Percentiles rank a stretch among this genome's conserved stretches.
phyloP scores from a whole-genome alignment of 1,140 invertebrate species.

The Nasonia vitripennis region DNA sequence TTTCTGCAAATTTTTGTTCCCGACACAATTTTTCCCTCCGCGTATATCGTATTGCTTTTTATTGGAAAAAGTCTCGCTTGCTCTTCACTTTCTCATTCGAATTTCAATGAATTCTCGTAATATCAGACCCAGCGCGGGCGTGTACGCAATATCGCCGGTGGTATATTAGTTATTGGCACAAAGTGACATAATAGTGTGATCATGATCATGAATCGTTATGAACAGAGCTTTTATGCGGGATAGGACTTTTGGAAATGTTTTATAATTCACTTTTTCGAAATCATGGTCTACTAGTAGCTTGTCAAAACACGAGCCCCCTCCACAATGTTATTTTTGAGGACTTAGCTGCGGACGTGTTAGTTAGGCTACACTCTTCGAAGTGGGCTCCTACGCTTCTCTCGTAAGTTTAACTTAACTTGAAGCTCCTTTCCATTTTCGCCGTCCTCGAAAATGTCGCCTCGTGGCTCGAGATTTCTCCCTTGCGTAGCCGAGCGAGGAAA shows the following conservation, averaged over 20 bases:
- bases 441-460: background rate
- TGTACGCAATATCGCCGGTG: too few species aligned
- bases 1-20: too few species aligned
- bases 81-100: too few species aligned
- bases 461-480: background rate
- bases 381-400: background rate
- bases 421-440: slow-evolving; percentile 16
- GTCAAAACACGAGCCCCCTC: background rate
- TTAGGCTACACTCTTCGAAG: background rate
- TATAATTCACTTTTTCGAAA: background rate
- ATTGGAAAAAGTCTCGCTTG: too few species aligned
- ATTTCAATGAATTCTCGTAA: too few species aligned
- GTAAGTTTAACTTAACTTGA: slow-evolving; percentile 17
- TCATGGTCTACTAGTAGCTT: background rate
- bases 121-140: too few species aligned
- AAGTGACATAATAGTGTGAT: too few species aligned
- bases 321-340: background rate
- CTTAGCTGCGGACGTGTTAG: background rate
- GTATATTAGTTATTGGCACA: too few species aligned
- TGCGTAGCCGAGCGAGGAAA: background rate
- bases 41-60: too few species aligned
- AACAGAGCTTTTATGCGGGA: too few species aligned
- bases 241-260: background rate
- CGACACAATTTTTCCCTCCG: too few species aligned
- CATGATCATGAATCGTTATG: too few species aligned